Evolutionary conservation across 2,888 invertebrate genomes (phyloP), one percentile per base, ranked within the genome.

Genomic region (Idaea biselata): DNA sequence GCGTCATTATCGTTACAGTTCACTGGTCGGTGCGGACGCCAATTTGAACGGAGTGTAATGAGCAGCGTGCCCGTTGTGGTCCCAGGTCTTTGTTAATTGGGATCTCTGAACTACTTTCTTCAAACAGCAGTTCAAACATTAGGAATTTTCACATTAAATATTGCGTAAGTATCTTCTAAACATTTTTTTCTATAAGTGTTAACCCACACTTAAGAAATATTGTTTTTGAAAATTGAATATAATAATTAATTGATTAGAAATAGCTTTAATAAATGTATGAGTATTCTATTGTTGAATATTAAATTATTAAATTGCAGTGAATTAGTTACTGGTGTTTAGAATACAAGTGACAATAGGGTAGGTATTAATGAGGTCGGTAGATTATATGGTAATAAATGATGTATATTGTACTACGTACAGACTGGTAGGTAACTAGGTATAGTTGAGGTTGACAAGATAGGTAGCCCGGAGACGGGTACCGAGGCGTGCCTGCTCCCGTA

Each of bases 1-100:
- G 44, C 80, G 78, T 88, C 87, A 88, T 89, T 88, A 90, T 87
- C 84, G 85, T 88, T 85, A 87, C 84, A 83, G 84, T 83, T 82
- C 83, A 86, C 84, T 79, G 82, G 86, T 81, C 83, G 83, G 78
- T 82, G 25, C 25, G 3, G 25, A 25, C 44, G 82, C 81, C 86
- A 87, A 88, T 89, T 88, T 82, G 80, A 81, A 81, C 82, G 81
- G 80, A 80, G 77, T 81, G 82, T 87, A 87, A 86, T 84, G 85
- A 87, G 87, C 82, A 73, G 75, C 77, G 83, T 75, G 81, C 72
- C 77, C 79, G 78, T 77, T 81, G 81, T 77, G 80, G 79, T 84
- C 84, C 79, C 84, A 76, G 82, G 80, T 78, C 83, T 82, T 79
- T 77, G 79, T 83, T 87, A 87, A 87, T 87, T 86, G 83, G 80